These are phyloP conservation scores for Gyps fulvus DNA, from an alignment of 2,113 vertebrate genomes.

Conservation along the genomic window DNA sequence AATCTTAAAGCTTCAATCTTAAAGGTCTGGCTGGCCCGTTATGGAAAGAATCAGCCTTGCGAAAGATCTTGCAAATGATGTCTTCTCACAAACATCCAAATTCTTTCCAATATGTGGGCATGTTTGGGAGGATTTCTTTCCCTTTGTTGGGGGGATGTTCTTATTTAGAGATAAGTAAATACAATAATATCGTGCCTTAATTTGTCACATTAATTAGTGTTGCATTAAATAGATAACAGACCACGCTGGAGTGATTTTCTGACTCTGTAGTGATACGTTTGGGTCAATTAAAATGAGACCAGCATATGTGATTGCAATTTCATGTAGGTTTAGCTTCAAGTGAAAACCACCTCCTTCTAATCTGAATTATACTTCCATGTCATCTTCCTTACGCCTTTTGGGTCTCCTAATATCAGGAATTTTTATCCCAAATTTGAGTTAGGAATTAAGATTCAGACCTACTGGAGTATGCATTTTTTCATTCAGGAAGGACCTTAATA, in stretches of 20 bases:
- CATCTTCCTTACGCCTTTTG: not conserved
- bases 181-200: not conserved
- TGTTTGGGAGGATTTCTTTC: not conserved
- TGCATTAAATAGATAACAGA: not conserved
- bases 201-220: not conserved
- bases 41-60: not conserved
- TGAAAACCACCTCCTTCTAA: not conserved
- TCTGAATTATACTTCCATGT: not conserved
- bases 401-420: not conserved
- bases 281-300: not conserved
- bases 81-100: not conserved
- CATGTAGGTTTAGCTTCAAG: not conserved
- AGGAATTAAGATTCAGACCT: not conserved
- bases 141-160: not conserved
- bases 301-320: not conserved
- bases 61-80: not conserved
- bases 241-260: accelerated
- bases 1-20: not conserved
- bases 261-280: not conserved
- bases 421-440: not conserved
- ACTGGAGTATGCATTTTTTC: accelerated
- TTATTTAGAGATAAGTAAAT: not conserved
- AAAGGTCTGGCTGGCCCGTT: not conserved
- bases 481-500: not conserved
- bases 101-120: not conserved